Evolutionary conservation across 2,113 vertebrate species (phyloP), one percentile per base, ranked within the genome.

Genomic region (Galemys pyrenaicus): DNA sequence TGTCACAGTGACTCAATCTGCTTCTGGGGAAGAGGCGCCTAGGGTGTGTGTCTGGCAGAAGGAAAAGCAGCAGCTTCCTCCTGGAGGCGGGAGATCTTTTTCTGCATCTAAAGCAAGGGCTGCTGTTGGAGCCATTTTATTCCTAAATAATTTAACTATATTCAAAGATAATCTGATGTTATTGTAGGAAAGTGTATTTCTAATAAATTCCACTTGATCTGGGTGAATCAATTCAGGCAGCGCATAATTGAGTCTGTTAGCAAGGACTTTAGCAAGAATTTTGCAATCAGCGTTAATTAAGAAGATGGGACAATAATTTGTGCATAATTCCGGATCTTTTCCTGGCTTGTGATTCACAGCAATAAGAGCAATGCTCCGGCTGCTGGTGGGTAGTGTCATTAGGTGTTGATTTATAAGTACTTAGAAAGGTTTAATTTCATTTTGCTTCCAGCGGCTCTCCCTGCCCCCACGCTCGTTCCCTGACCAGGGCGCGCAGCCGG

Each of bases 171-270:
- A 97, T 97, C 97, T 95, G 96, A 96, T 97, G 97, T 97, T 97
- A 97, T 97, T 97, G 97, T 96, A 96, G 96, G 97, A 95, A 95
- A 97, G 96, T 97, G 97, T 97, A 96, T 97, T 96, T 96, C 96
- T 97, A 97, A 97, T 97, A 97, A 97, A 97, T 96, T 96, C 97
- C 97, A 97, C 97, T 97, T 97, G 97, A 97, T 97, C 97, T 96
- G 97, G 97, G 96, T 95, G 96, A 96, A 97, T 97, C 97, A 97
- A 96, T 96, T 95, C 96, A 96, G 97, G 96, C 96, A 92, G 94
- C 11, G 35, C 96, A 94, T 97, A 97, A 96, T 97, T 97, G 97
- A 97, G 96, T 97, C 97, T 96, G 96, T 95, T 97, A 95, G 97
- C 97, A 96, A 97, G 96, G 96, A 97, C 97, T 97, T 97, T 96